These are phyloP conservation scores for Sternarchorhynchus goeldii DNA, from an alignment of 2,797 vertebrate genomes.

Conservation along the genomic window DNA sequence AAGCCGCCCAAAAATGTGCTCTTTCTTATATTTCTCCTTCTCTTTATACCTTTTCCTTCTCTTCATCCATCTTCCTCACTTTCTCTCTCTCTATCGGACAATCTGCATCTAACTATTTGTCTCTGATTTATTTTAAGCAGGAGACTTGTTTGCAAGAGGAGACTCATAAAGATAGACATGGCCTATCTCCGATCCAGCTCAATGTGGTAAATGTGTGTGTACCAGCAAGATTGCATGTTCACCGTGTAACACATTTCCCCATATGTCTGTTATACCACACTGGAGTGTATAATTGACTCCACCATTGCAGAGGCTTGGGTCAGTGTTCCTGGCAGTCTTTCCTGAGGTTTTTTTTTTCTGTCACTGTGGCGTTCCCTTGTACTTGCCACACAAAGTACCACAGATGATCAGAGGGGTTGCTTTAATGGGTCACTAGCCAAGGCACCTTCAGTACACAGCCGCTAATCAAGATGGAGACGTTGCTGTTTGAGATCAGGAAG, in stretches of 20 bases:
- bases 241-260: conserved; percentile 24
- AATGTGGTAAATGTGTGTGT: conserved; percentile 73
- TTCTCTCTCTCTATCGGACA: background rate
- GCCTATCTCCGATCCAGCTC: conserved; percentile 79
- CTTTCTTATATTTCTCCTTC: conserved; percentile 1
- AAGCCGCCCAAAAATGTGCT: too few species aligned
- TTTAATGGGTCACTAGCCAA: conserved; percentile 33
- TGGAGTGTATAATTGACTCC: background rate
- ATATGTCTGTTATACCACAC: conserved; percentile 23
- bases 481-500: background rate
- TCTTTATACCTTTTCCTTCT: conserved; percentile 7
- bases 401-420: conserved; percentile 45
- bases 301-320: conserved; percentile 29
- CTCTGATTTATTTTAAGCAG: conserved; percentile 54
- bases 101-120: conserved; percentile 19
- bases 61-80: background rate
- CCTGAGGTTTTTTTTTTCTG: conserved; percentile 20
- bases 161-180: conserved; percentile 68
- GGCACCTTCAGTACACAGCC: background rate
- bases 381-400: conserved; percentile 56
- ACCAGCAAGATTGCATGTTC: conserved; percentile 24
- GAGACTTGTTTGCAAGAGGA: conserved; percentile 78
- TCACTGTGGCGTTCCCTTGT: background rate
- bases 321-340: conserved; percentile 34
- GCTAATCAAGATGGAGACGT: background rate